Evolutionary conservation across 2,797 vertebrate species (phyloP).

Genomic region (Apogon talboti): DNA sequence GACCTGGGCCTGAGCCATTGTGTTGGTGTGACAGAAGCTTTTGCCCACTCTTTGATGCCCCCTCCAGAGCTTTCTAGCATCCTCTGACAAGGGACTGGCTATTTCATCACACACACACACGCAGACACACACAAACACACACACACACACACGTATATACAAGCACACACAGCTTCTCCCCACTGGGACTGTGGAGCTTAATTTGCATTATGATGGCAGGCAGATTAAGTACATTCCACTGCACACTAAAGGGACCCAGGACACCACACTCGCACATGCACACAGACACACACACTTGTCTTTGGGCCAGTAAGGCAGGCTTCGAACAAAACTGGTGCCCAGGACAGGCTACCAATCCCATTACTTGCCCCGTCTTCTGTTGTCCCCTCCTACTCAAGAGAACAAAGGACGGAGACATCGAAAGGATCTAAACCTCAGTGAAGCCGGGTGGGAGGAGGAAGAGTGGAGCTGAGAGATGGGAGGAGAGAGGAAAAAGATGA

Average conservation of each 20-base stretch:
- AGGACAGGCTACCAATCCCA: conserved; percentile 92
- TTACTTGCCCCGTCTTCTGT: conserved; percentile 86
- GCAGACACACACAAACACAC: conserved; percentile 16
- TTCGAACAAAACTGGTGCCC: conserved; percentile 93
- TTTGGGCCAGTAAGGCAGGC: conserved; percentile 79
- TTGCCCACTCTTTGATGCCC: conserved; percentile 70
- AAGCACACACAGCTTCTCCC: conserved; percentile 43
- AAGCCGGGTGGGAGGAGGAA: conserved; percentile 75
- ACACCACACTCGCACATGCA: conserved; percentile 55
- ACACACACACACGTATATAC: conserved; percentile 34
- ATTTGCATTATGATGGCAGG: conserved; percentile 93
- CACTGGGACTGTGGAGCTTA: conserved; percentile 79
- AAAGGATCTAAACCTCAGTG: conserved; percentile 71
- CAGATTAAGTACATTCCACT: conserved; percentile 97
- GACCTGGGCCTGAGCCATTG: conserved; percentile 55
- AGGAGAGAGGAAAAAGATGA: conserved; percentile 69
- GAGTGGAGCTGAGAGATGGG: conserved; percentile 76
- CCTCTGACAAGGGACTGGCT: conserved; percentile 43
- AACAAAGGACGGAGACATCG: conserved; percentile 76
- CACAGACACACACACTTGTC: conserved; percentile 49
- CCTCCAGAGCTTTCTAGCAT: conserved; percentile 58
- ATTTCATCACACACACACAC: conserved; percentile 22
- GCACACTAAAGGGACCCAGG: conserved; percentile 95
- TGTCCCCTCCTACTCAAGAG: conserved; percentile 56
- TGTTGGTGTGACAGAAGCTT: conserved; percentile 59